Conservation (phyloP, 2,888 invertebrate genomes). For the Macrostomum cliftonense region DNA sequence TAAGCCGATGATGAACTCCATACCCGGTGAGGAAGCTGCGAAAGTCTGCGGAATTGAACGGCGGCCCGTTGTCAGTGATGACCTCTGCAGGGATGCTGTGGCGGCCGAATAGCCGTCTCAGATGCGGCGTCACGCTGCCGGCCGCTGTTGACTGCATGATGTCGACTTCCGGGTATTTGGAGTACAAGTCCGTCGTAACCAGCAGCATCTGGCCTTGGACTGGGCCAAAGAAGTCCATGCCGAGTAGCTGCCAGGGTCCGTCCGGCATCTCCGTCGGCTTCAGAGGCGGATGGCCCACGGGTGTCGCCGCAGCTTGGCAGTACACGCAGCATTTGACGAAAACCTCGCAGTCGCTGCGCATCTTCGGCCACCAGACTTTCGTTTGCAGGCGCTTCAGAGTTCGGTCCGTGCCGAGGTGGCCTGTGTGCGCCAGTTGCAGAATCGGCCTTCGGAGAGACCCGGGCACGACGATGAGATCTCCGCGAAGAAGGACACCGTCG, state of each 20-base stretch:
- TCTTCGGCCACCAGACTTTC: conserved; percentile 3
- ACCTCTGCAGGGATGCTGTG: no score
- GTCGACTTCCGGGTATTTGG: conserved; percentile 4
- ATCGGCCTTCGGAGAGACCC: neutral
- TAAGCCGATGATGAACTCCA: no score
- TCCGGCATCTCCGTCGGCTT: conserved; percentile 1
- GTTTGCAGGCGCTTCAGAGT: neutral
- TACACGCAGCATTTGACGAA: neutral
- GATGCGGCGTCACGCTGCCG: no score
- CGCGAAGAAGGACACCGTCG: no score
- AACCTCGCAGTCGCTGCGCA: neutral
- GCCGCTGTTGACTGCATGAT: no score
- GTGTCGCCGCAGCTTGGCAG: conserved; percentile 1
- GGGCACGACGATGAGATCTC: neutral
- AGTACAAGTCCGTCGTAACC: conserved; percentile 9
- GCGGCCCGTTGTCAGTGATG: conserved; percentile 6
- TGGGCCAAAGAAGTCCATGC: conserved; percentile 6
- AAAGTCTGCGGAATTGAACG: conserved; percentile 8
- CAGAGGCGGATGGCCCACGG: conserved; percentile 4
- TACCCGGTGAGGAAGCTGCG: no score
- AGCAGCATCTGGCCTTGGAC: conserved; percentile 8
- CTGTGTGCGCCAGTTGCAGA: neutral
- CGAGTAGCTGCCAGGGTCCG: conserved; percentile 9
- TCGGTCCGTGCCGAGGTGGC: neutral
- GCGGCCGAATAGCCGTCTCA: no score